phyloP scores from a whole-genome alignment of 2,113 vertebrate species.

The Dicaeum eximium region DNA sequence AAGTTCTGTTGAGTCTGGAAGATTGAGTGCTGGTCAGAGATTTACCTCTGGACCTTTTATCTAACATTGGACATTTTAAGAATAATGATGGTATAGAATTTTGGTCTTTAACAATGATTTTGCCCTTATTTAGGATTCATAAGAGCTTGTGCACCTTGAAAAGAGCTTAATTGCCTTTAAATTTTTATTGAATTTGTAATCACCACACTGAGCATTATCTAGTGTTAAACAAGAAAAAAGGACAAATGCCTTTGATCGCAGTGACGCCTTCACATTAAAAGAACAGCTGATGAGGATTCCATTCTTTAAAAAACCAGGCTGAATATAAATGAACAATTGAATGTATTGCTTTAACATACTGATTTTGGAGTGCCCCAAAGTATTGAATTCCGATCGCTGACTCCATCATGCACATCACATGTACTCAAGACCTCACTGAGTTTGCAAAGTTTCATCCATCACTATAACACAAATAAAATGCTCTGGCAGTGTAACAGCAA shows the following conservation, averaged over 20 bases:
- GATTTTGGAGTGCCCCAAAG: not conserved
- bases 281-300: not conserved
- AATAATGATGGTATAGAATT: not conserved
- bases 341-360: not conserved
- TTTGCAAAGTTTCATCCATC: not conserved
- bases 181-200: conserved; percentile 12
- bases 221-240: not conserved
- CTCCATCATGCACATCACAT: not conserved
- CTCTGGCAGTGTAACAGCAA: not conserved
- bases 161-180: not conserved
- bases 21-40: not conserved
- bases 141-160: not conserved
- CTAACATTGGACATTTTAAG: not conserved
- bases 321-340: not conserved
- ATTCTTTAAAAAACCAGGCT: not conserved
- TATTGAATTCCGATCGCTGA: not conserved
- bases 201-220: not conserved
- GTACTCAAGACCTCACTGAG: not conserved
- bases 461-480: not conserved
- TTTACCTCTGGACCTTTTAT: not conserved
- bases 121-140: not conserved
- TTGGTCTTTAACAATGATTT: not conserved
- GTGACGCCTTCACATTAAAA: not conserved
- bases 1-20: not conserved
- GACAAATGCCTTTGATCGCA: not conserved